These are phyloP conservation scores for Pissodes strobi DNA, from an alignment of 1,140 invertebrate species.

Conservation along the genomic window DNA sequence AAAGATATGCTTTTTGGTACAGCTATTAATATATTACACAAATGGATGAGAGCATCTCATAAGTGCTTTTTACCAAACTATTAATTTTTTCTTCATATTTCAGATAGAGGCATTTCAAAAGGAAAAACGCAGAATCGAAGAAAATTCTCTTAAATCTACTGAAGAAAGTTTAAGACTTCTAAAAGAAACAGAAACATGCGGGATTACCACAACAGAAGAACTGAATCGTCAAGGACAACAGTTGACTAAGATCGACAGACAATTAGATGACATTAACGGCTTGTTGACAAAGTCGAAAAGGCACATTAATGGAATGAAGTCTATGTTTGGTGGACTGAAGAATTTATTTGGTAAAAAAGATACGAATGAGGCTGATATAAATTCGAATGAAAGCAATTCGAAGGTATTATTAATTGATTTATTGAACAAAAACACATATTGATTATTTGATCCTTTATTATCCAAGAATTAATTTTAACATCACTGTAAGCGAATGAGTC, in stretches of 20 bases:
- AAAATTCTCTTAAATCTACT: background rate
- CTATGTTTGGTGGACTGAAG: background rate
- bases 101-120: background rate
- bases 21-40: too few relatives aligned
- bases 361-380: background rate
- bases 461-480: too few relatives aligned
- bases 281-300: background rate
- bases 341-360: background rate
- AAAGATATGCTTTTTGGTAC: too few relatives aligned
- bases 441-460: too few relatives aligned
- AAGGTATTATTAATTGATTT: background rate
- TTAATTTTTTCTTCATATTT: too few relatives aligned
- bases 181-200: background rate
- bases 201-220: background rate
- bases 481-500: too few relatives aligned
- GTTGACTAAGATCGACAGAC: background rate
- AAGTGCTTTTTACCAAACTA: too few relatives aligned
- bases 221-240: background rate
- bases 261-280: background rate
- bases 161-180: constrained; percentile 1
- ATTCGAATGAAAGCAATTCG: background rate
- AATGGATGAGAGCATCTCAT: too few relatives aligned
- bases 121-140: background rate
- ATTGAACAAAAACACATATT: too few relatives aligned
- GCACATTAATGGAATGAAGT: background rate